Evolutionary conservation across 2,888 invertebrate species (phyloP), one percentile per base, ranked within the genome.

Genomic region (Quadroppia sp.): DNA sequence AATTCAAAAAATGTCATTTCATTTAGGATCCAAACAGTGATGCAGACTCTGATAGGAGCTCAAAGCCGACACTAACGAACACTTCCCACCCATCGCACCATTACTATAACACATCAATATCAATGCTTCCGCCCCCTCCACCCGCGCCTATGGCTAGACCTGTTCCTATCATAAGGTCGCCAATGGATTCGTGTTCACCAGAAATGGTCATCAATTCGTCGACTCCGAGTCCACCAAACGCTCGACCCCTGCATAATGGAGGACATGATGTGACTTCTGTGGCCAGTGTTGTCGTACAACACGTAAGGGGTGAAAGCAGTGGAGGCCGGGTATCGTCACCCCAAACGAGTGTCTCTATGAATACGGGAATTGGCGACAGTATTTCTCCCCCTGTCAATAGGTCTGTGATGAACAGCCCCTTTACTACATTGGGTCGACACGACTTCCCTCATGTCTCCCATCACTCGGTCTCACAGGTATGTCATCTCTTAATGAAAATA

Each of bases 111-210:
- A 40, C 67, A 25, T 89, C 89, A 79, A 92, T 91, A 81, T 89
- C 93, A 73, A 95, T 96, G 91, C 86, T 96, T 81, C 93, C 94
- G 9, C 95, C 95, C 2, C 87, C 95, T 42, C 94, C 95, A 9
- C 82, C 82, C 53, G 80, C 83, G 15, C 95, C 95, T 23, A 94
- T 96, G 92, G 95, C 96, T 2, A 86, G 96, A 77, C 96, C 96
- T 0, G 96, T 96, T 36, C 94, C 96, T 77, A 94, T 97, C 80
- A 93, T 96, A 80, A 87, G 94, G 79, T 94, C 94, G 74, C 40
- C 67, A 1, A 67, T 67, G 93, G 94, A 80, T 90, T 89, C 77
- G 67, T 56, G 45, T 67, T 67, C 67, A 2, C 67, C 67, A 0
- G 67, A 67, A 23, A 4, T 67, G 23, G 23, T 2, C 2, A 15